Evolutionary conservation across 92 coral and sea anemone species (phyloP).

Genomic region (Meandrina meandrites): DNA sequence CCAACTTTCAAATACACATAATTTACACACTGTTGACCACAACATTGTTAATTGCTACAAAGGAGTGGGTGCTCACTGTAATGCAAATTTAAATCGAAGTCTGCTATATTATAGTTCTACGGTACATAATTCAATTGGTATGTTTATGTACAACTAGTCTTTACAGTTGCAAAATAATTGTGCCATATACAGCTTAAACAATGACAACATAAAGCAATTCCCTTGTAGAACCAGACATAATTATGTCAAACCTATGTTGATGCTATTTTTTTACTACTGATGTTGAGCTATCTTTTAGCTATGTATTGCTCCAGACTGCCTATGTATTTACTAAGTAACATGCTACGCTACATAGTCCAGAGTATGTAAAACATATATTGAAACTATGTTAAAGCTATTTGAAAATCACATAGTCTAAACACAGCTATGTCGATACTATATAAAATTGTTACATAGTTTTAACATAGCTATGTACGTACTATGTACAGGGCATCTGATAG

Average conservation of each 20-base stretch:
- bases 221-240: not conserved
- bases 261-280: constrained; percentile 1
- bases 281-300: constrained; percentile 13
- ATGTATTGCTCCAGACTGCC: constrained; percentile 7
- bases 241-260: constrained; percentile 2
- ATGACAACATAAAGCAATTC: too few relatives aligned
- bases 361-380: constrained; percentile 11
- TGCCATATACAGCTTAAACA: too few relatives aligned
- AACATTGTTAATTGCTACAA: too few relatives aligned
- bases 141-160: too few relatives aligned
- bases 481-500: not conserved
- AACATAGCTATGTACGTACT: not conserved
- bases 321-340: constrained; percentile 10
- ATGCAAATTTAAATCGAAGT: too few relatives aligned
- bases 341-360: not conserved
- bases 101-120: too few relatives aligned
- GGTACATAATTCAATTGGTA: too few relatives aligned
- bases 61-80: too few relatives aligned
- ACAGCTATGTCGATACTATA: not conserved
- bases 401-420: not conserved
- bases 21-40: too few relatives aligned
- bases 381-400: constrained; percentile 5
- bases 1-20: too few relatives aligned
- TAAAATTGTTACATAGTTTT: not conserved
- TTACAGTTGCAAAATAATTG: too few relatives aligned